A percentile compares a stretch with the other conserved stretches of the same genome.
Evolutionary conservation across 2,888 invertebrate genomes (phyloP).

Genomic region (Bellardia bayeri): DNA sequence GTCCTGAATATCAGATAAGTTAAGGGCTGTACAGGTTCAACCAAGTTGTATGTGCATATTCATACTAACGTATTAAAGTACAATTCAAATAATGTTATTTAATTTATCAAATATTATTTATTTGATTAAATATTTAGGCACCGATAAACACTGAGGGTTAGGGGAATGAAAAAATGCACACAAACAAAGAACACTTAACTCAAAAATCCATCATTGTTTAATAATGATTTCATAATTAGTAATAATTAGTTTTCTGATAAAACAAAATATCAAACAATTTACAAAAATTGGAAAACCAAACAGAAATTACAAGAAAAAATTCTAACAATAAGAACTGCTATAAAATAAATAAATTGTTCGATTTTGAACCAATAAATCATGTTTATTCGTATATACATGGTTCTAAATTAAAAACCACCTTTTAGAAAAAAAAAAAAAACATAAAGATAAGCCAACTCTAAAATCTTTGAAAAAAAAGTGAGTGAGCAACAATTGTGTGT

Average conservation of each 20-base stretch:
- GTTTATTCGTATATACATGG: neutral
- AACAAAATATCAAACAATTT: neutral
- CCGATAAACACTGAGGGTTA: neutral
- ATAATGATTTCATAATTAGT: slow-evolving; percentile 3
- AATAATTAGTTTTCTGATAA: slow-evolving; percentile 27
- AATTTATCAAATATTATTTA: too few relatives aligned
- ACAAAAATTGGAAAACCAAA: neutral
- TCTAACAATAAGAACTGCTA: neutral
- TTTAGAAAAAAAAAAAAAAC: neutral
- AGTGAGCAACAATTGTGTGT: neutral
- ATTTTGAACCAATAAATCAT: slow-evolving; percentile 2
- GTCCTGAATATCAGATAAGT: too few relatives aligned
- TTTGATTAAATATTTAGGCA: neutral
- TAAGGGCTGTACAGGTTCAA: too few relatives aligned
- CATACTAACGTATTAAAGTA: too few relatives aligned
- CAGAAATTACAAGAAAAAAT: neutral
- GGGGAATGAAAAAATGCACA: neutral
- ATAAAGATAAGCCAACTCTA: slow-evolving; percentile 2
- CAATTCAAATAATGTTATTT: too few relatives aligned
- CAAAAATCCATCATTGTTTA: neutral
- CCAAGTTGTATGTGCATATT: too few relatives aligned
- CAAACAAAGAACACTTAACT: neutral
- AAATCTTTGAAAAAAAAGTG: neutral
- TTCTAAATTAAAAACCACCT: neutral
- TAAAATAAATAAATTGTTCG: neutral